Percentiles rank a stretch among this genome's conserved stretches.
These are phyloP conservation scores for Austrolebias charrua DNA, from an alignment of 2,797 vertebrate genomes.

Conservation along the genomic window DNA sequence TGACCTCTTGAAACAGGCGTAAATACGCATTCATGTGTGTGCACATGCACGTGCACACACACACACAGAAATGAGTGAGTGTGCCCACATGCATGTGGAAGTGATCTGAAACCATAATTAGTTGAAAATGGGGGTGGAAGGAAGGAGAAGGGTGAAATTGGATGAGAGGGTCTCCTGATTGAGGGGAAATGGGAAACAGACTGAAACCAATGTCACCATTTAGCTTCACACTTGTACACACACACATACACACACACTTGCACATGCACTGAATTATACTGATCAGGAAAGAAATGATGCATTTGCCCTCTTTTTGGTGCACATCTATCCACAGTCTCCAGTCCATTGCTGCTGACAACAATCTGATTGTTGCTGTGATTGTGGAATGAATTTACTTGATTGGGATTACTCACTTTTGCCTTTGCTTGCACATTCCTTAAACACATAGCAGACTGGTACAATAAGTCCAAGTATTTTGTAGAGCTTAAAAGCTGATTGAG, in stretches of 20 bases:
- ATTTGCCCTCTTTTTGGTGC: constrained; percentile 32
- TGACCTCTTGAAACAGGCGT: constrained; percentile 55
- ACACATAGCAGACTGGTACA: not conserved
- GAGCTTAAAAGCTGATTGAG: constrained; percentile 4
- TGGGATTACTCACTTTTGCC: constrained; percentile 48
- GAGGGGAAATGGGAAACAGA: constrained; percentile 76
- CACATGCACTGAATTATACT: constrained; percentile 30
- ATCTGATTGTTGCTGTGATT: constrained; percentile 1
- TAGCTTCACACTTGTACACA: constrained; percentile 25
- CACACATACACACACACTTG: constrained; percentile 9
- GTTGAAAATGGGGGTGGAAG: constrained; percentile 52
- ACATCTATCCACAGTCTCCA: constrained; percentile 6
- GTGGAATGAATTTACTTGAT: constrained; percentile 45
- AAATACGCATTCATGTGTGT: constrained; percentile 38
- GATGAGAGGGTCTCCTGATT: constrained; percentile 69
- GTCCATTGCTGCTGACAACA: too few relatives aligned
- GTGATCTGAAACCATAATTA: constrained; percentile 74
- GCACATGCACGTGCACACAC: constrained; percentile 13
- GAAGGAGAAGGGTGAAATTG: constrained; percentile 63
- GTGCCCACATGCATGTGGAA: constrained; percentile 66
- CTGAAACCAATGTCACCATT: constrained; percentile 56
- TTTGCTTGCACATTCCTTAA: constrained; percentile 13
- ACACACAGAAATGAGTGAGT: constrained; percentile 13
- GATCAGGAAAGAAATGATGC: constrained; percentile 39
- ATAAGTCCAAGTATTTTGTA: not conserved